These are phyloP conservation scores for Lasius platythorax DNA, from an alignment of 2,888 invertebrate genomes.

Conservation along the genomic window DNA sequence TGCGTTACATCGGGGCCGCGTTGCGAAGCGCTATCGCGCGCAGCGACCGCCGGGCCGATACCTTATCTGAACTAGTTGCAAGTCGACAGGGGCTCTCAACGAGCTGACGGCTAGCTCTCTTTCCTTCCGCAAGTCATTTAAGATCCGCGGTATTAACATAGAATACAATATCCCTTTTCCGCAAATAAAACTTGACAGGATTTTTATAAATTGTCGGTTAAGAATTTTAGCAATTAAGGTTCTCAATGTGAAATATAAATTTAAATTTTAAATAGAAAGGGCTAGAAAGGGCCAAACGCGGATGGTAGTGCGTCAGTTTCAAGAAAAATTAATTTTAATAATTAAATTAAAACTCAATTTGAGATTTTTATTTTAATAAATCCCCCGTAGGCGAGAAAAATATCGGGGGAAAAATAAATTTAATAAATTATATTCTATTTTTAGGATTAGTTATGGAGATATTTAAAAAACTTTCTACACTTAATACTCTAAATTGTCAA, in stretches of 20 bases:
- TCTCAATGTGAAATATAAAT: too few relatives aligned
- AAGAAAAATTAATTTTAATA: too few relatives aligned
- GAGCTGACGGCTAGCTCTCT: not conserved
- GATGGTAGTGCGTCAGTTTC: too few relatives aligned
- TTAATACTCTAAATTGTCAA: not conserved
- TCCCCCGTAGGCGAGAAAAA: too few relatives aligned
- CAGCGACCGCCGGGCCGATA: slow-evolving; percentile 79
- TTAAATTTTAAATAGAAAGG: too few relatives aligned
- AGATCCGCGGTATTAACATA: not conserved
- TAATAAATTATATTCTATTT: not conserved
- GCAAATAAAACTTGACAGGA: not conserved
- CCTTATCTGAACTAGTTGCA: slow-evolving; percentile 85
- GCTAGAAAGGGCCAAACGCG: too few relatives aligned
- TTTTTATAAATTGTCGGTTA: not conserved
- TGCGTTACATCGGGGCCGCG: slow-evolving; percentile 74
- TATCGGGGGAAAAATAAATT: too few relatives aligned
- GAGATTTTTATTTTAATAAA: too few relatives aligned
- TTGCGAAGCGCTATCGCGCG: slow-evolving; percentile 80
- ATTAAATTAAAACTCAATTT: too few relatives aligned
- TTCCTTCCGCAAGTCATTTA: not conserved
- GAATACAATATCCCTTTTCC: not conserved
- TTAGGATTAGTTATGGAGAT: not conserved
- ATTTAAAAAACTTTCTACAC: not conserved
- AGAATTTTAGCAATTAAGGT: too few relatives aligned
- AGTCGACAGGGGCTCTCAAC: slow-evolving; percentile 82